phyloP scores from a whole-genome alignment of 2,888 invertebrate species.

The Pharmacophagus antenor region DNA sequence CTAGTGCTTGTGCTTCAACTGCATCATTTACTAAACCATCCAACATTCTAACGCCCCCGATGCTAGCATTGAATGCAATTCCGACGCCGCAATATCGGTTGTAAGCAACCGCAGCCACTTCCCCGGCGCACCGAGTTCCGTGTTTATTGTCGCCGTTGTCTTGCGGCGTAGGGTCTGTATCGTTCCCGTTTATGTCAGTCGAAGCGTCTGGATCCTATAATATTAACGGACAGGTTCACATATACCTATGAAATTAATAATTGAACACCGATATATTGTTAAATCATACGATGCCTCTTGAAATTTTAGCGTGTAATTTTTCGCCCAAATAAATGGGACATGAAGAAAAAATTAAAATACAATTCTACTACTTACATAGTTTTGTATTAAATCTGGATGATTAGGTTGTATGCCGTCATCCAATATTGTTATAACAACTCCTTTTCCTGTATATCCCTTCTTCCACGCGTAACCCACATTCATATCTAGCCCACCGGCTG shows the following conservation, averaged over 20 bases:
- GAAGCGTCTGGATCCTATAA: conserved; percentile 95
- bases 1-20: conserved; percentile 95
- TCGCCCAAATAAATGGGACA: too few species aligned
- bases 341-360: neutral
- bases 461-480: conserved; percentile 97
- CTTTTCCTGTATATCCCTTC: conserved; percentile 97
- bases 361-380: conserved; percentile 79
- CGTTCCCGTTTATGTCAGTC: conserved; percentile 98
- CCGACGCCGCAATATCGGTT: conserved; percentile 98
- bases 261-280: neutral
- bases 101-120: conserved; percentile 97
- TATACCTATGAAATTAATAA: neutral
- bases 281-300: neutral
- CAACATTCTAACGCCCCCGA: conserved; percentile 97
- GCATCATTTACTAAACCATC: conserved; percentile 98
- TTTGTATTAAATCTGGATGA: conserved; percentile 95
- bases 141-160: conserved; percentile 99
- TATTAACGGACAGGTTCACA: neutral
- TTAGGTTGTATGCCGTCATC: conserved; percentile 98
- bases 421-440: conserved; percentile 96
- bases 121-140: conserved; percentile 98
- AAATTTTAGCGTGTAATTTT: neutral
- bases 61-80: conserved; percentile 97
- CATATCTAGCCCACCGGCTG: conserved; percentile 97
- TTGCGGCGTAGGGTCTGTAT: conserved; percentile 98